Percentiles rank a stretch among this genome's conserved stretches.
Evolutionary conservation across 92 coral and sea anemone genomes (phyloP).

Genomic region (Epizoanthus fatuus): DNA sequence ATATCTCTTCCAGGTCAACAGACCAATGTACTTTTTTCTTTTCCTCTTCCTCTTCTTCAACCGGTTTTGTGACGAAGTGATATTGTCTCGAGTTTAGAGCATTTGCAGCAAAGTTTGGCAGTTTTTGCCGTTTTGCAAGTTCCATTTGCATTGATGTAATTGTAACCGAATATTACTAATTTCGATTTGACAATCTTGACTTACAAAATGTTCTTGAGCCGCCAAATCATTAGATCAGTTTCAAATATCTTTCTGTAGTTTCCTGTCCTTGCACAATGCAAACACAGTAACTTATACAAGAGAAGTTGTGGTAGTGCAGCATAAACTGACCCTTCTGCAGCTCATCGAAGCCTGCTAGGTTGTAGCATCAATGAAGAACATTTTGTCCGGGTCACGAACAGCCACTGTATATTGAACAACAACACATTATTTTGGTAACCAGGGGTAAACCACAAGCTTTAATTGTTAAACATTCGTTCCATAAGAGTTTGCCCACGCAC

Average conservation of each 20-base stretch:
- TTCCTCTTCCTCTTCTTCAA: neutral
- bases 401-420: conserved; percentile 19
- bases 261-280: neutral
- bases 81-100: conserved; percentile 30
- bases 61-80: conserved; percentile 12
- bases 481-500: conserved; percentile 24
- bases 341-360: conserved; percentile 4
- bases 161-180: conserved; percentile 9
- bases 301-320: conserved; percentile 7
- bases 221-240: conserved; percentile 3
- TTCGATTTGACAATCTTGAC: conserved; percentile 8
- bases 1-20: conserved; percentile 23
- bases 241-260: conserved; percentile 17
- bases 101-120: conserved; percentile 6
- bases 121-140: conserved; percentile 24
- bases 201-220: conserved; percentile 18
- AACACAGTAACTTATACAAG: conserved; percentile 4
- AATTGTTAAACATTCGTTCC: conserved; percentile 31
- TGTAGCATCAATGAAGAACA: conserved; percentile 12
- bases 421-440: conserved; percentile 24
- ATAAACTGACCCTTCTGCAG: neutral
- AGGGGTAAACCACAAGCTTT: conserved; percentile 24
- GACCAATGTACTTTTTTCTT: conserved; percentile 29
- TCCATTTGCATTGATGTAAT: conserved; percentile 20
- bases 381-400: conserved; percentile 11